Percentiles rank a stretch among this genome's conserved stretches.
These are phyloP conservation scores for Ascaphus truei DNA, from an alignment of 2,113 vertebrate genomes.

Conservation along the genomic window DNA sequence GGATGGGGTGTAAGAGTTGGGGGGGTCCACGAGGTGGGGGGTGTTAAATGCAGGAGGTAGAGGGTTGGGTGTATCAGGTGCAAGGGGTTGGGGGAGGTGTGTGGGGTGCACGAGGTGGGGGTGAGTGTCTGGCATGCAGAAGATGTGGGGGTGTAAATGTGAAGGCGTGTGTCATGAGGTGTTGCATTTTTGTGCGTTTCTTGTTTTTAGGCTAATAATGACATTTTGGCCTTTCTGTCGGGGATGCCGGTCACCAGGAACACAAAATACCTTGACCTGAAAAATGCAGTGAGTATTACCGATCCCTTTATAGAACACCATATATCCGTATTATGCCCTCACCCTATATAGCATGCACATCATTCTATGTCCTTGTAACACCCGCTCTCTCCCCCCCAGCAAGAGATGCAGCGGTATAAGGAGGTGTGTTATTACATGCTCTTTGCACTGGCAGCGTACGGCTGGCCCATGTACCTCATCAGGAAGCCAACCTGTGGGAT, in stretches of 20 bases:
- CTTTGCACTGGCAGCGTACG: conserved; percentile 94
- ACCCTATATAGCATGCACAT: accelerated
- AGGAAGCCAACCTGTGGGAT: conserved; percentile 92
- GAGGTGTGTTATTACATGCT: conserved; percentile 99
- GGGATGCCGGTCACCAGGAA: conserved; percentile 96
- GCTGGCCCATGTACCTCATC: conserved; percentile 98
- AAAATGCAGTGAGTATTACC: conserved; percentile 79
- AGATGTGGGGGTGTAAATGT: too few relatives aligned
- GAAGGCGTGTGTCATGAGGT: too few relatives aligned
- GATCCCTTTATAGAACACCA: too few relatives aligned
- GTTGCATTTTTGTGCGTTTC: not conserved
- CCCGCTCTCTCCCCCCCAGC: conserved; percentile 57
- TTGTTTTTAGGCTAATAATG: conserved; percentile 84
- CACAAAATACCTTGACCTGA: conserved; percentile 95
- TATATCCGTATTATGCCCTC: not conserved
- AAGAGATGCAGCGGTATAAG: conserved; percentile 94
- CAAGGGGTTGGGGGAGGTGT: too few relatives aligned
- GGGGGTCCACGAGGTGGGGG: too few relatives aligned
- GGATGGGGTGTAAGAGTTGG: too few relatives aligned
- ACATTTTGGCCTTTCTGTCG: conserved; percentile 94
- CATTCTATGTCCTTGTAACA: not conserved
- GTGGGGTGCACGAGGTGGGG: too few relatives aligned
- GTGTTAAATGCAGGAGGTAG: too few relatives aligned
- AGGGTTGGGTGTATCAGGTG: too few relatives aligned
- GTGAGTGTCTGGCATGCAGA: too few relatives aligned